phyloP scores from a whole-genome alignment of 1,140 invertebrate genomes.

The Caenorhabditis remanei region DNA sequence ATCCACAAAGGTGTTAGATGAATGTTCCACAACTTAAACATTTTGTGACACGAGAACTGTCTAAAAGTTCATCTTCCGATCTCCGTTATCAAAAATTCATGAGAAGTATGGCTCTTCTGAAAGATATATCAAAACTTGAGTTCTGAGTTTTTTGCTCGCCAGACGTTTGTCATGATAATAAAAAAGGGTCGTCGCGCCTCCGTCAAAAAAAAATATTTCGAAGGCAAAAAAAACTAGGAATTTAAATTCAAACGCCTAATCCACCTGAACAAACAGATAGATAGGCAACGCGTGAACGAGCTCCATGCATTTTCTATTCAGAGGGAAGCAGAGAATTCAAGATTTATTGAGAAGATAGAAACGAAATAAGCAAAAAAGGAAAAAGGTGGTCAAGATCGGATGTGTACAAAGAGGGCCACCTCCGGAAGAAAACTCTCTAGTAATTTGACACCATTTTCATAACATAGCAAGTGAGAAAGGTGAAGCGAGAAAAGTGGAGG shows the following conservation, averaged over 20 bases:
- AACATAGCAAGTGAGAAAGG: background rate
- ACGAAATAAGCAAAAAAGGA: background rate
- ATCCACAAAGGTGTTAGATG: too few species aligned
- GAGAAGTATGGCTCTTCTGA: too few species aligned
- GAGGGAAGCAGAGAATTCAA: too few species aligned
- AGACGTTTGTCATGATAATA: conserved; percentile 2
- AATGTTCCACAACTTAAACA: too few species aligned
- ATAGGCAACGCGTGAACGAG: background rate
- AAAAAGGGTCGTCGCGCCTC: background rate
- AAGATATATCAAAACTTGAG: background rate
- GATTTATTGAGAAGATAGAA: background rate
- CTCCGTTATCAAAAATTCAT: background rate
- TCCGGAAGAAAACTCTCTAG: background rate
- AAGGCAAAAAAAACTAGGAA: background rate
- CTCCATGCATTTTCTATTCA: too few species aligned
- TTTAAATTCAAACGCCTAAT: background rate
- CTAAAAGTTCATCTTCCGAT: background rate
- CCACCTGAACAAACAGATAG: conserved; percentile 29
- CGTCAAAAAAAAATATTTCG: background rate
- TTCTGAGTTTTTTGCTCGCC: background rate
- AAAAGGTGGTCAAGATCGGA: background rate
- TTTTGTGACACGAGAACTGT: too few species aligned
- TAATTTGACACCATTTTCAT: conserved; percentile 32
- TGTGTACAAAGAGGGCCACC: conserved; percentile 21
- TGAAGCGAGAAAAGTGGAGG: background rate